phyloP scores from a whole-genome alignment of 2,113 vertebrate species.

The Mus pahari region DNA sequence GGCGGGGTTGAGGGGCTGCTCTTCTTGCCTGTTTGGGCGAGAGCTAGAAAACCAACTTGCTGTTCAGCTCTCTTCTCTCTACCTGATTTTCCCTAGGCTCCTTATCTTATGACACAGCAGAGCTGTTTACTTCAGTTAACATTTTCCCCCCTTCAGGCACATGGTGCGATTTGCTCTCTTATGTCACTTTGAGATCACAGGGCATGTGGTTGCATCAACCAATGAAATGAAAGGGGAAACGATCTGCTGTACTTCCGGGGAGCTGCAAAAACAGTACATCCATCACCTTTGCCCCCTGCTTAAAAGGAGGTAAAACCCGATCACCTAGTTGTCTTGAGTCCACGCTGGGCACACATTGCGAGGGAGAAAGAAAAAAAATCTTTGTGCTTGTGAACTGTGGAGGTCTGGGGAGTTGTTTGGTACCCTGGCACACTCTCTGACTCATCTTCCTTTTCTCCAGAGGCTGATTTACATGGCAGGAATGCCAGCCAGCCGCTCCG shows the following conservation, averaged over 20 bases:
- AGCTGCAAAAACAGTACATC: not conserved
- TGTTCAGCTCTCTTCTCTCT: not conserved
- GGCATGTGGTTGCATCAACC: not conserved
- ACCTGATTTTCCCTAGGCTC: not conserved
- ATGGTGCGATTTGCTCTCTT: not conserved
- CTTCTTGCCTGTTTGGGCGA: not conserved
- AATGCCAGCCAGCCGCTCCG: conserved; percentile 68
- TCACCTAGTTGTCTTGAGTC: no score
- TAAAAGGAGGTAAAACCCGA: not conserved
- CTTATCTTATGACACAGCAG: not conserved
- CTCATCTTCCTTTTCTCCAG: conserved; percentile 68
- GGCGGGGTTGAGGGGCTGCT: not conserved
- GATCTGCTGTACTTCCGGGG: not conserved
- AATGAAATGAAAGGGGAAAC: not conserved
- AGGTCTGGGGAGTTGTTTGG: conserved; percentile 49
- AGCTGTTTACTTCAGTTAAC: not conserved
- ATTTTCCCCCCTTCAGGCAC: not conserved
- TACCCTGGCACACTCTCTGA: conserved; percentile 48
- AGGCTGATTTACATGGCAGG: conserved; percentile 65
- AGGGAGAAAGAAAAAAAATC: not conserved
- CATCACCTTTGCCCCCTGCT: not conserved
- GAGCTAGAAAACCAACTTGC: not conserved
- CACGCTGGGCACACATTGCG: not conserved
- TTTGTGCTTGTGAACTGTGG: conserved; percentile 33
- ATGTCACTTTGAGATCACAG: not conserved